Evolutionary conservation across 2,888 invertebrate species (phyloP).

Genomic region (Agelastica alni): DNA sequence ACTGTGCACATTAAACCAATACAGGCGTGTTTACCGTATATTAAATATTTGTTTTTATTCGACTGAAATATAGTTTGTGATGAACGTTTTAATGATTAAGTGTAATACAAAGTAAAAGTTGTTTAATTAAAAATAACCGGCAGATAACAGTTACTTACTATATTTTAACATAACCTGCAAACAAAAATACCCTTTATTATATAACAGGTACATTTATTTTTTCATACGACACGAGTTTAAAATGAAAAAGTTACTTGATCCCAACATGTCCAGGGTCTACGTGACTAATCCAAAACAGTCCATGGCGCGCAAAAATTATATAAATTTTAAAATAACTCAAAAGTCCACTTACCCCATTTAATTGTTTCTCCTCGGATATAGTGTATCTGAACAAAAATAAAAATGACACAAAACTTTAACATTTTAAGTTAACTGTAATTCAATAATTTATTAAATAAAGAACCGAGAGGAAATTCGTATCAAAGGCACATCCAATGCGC

Average conservation of each 20-base stretch:
- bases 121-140: too few relatives aligned
- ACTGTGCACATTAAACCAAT: too few relatives aligned
- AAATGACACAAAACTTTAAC: constrained; percentile 46
- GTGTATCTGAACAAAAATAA: constrained; percentile 35
- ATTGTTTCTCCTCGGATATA: constrained; percentile 23
- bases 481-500: constrained; percentile 29
- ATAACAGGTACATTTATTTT: too few relatives aligned
- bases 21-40: too few relatives aligned
- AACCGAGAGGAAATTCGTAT: constrained; percentile 12
- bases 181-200: too few relatives aligned
- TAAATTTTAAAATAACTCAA: constrained; percentile 22
- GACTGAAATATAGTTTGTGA: too few relatives aligned
- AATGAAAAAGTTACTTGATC: constrained; percentile 12
- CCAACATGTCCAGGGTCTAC: constrained; percentile 36
- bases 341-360: constrained; percentile 49
- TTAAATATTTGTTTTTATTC: too few relatives aligned
- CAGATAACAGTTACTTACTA: too few relatives aligned
- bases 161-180: too few relatives aligned
- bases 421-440: constrained; percentile 36
- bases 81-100: too few relatives aligned
- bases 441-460: constrained; percentile 14
- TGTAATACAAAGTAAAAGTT: too few relatives aligned
- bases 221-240: too few relatives aligned
- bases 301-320: constrained; percentile 45
- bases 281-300: constrained; percentile 38